Percentiles rank a stretch among this genome's conserved stretches.
Conservation (phyloP, 2,888 invertebrate species). For the Protonemura montana region DNA sequence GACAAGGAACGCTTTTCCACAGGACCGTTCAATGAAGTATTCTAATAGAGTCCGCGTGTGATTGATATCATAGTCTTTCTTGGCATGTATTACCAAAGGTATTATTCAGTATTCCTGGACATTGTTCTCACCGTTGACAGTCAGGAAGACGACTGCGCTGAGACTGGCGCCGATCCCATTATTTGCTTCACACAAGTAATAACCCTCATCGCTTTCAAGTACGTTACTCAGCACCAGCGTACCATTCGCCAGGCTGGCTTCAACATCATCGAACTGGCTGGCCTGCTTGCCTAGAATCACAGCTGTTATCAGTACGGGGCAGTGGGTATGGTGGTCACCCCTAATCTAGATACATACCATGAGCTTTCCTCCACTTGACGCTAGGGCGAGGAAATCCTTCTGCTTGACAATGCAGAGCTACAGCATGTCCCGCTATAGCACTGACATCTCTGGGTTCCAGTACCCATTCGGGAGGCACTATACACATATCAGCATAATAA, state of each 20-base stretch:
- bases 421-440: constrained; percentile 56
- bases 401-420: constrained; percentile 57
- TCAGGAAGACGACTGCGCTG: constrained; percentile 56
- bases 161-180: constrained; percentile 58
- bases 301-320: no score
- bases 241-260: constrained; percentile 49
- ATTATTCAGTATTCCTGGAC: no score
- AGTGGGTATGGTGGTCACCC: no score
- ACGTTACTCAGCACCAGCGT: constrained; percentile 49
- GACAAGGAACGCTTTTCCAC: no score
- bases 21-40: no score
- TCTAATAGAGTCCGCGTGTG: no score
- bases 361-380: constrained; percentile 55
- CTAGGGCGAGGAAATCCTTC: constrained; percentile 59
- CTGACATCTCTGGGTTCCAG: constrained; percentile 56
- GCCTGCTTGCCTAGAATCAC: constrained; percentile 47
- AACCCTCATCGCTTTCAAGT: constrained; percentile 52
- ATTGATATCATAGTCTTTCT: no score
- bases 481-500: background rate
- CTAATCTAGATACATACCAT: constrained; percentile 49
- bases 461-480: constrained; percentile 59
- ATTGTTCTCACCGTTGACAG: constrained; percentile 51
- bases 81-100: no score
- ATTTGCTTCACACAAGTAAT: constrained; percentile 58
- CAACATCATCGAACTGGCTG: constrained; percentile 45